Evolutionary conservation across 92 coral and sea anemone species (phyloP), one percentile per base, ranked within the genome.

Genomic region (Nematostella vectensis): DNA sequence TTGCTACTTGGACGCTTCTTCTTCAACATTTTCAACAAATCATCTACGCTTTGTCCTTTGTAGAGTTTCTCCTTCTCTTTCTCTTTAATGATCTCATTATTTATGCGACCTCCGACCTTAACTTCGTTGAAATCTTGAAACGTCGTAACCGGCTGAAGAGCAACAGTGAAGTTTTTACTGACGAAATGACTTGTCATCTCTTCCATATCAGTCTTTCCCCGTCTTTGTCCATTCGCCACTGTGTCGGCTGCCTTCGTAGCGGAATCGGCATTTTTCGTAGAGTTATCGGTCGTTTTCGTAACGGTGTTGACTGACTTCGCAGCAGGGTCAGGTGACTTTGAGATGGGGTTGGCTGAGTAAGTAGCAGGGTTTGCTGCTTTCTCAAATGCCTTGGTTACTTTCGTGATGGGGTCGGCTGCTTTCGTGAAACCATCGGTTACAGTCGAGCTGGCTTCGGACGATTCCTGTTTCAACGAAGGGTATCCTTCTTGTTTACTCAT

Each of bases 21-120:
- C 25, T 45, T 66, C 2, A 66, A 27, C 40, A 44, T 54, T 4
- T 29, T 54, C 15, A 66, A 43, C 19, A 66, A 22, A 15, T 11
- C 9, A 13, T 44, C 43, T 0, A 66, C 53, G 31, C 55, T 63
- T 29, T 55, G 54, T 24, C 72, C 72, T 1, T 54, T 38, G 19
- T 43, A 66, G 9, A 47, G 19, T 25, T 54, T 55, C 31, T 66
- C 72, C 4, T 42, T 65, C 28, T 66, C 42, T 30, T 66, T 66
- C 55, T 66, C 56, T 40, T 66, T 55, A 36, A 66, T 30, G 55
- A 66, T 37, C 42, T 66, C 72, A 28, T 59, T 66, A 42, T 66
- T 66, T 27, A 66, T 66, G 19, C 72, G 23, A 1, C 72, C 72
- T 3, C 72, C 72, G 30, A 66, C 55, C 9, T 54, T 55, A 19